Base-by-base conservation (phyloP, 2,113 vertebrate genomes). In the Cephalopterus ornatus region DNA sequence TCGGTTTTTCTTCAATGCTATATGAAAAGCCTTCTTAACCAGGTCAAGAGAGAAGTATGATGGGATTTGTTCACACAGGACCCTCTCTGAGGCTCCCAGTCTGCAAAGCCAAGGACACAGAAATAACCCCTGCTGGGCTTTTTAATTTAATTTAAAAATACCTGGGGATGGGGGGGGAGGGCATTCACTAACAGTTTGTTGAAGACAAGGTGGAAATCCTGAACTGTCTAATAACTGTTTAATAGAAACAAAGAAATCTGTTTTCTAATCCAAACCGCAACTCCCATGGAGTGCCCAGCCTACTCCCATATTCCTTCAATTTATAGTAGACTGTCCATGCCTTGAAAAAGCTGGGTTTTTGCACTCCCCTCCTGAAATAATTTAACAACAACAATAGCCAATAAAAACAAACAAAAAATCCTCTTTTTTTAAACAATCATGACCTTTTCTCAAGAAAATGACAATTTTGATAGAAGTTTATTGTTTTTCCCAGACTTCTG, bases 371-470 rank as follows among this genome's bases (percentile, higher is more conserved):
- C 52, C 52, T 10, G 4, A 76, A 83, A 84, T 30, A 73, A 26
- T 12, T 37, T 44, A 91, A 85, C 37, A 87, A 89, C 39, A 77
- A 93, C 79, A 68, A 6, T 28, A 84, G 39, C 30, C 73, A 84
- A 68, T 46, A 62, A 81, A 89, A 95, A 56, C 56, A 71, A 83
- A 58, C 5, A 47, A 49, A 49, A 37, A 76, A 33, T 21, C 5
- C 3, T 9, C 35, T 11, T 11, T 12, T 82, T 63, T 81, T 39
- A 88, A 92, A 95, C 59, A 87, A 79, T 67, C 62, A 39, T 93
- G 83, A 91, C 80, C 68, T 93, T 95, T 95, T 71, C 73, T 74
- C 13, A 4, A 89, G 76, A 86, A 94, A 96, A 95, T 66, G 70
- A 71, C 24, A 28, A 20, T 92, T 94, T 74, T 83, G 35, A 80